phyloP scores from a whole-genome alignment of 2,888 invertebrate species.

The Furcula furcula region DNA sequence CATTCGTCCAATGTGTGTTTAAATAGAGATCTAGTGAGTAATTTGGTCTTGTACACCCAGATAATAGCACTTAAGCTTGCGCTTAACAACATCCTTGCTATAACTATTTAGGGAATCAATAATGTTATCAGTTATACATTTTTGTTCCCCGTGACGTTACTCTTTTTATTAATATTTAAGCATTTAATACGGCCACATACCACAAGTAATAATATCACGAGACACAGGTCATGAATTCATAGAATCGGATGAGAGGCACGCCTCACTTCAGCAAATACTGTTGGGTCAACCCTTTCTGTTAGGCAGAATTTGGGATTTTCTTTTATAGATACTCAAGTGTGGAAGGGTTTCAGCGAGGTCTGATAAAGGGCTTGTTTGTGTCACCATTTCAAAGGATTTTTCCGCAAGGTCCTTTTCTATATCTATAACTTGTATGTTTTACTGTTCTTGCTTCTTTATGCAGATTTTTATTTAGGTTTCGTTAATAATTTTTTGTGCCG shows the following conservation, averaged over 20 bases:
- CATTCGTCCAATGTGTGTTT: too few relatives aligned
- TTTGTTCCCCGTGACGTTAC: too few relatives aligned
- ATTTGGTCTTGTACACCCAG: too few relatives aligned
- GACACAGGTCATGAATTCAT: slow-evolving; percentile 10
- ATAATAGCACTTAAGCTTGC: too few relatives aligned
- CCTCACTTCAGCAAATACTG: slow-evolving; percentile 33
- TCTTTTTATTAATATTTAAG: too few relatives aligned
- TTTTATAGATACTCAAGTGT: slow-evolving; percentile 14
- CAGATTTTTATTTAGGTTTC: slow-evolving; percentile 1
- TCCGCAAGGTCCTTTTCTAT: background rate
- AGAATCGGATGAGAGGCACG: slow-evolving; percentile 10
- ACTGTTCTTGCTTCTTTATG: background rate
- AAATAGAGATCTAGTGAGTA: too few relatives aligned
- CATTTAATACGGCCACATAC: slow-evolving; percentile 7
- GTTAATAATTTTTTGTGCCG: too few relatives aligned
- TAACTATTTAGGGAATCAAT: too few relatives aligned
- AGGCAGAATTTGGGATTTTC: slow-evolving; percentile 14
- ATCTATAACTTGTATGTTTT: background rate
- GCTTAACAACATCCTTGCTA: too few relatives aligned
- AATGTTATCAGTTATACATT: too few relatives aligned
- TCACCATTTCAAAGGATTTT: slow-evolving; percentile 1
- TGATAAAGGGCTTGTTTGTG: slow-evolving; percentile 12
- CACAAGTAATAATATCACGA: slow-evolving; percentile 8
- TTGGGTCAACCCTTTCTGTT: slow-evolving; percentile 16
- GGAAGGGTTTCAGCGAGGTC: slow-evolving; percentile 6